Evolutionary conservation across 92 coral and sea anemone species (phyloP), one percentile per base, ranked within the genome.

Genomic region (Epizoanthus scotinus): DNA sequence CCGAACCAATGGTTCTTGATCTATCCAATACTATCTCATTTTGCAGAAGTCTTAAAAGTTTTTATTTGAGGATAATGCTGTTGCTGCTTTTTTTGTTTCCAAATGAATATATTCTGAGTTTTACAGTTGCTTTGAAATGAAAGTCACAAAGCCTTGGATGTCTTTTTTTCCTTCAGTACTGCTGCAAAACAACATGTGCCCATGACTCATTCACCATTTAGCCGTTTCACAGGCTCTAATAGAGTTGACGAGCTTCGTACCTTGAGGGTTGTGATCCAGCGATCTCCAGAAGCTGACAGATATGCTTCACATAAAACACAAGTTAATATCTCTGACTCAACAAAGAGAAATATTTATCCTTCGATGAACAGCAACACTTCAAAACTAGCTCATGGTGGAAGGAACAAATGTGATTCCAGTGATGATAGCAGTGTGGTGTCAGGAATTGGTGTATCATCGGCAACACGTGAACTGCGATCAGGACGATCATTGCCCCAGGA

Each of bases 211-310:
- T 14, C n/a, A 13, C 54, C 9, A 10, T 47, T 12, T 10, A 10
- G 14, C 52, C 52, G 17, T 47, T 9, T 15, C 52, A 10, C 14
- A 13, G 52, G n/a, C n/a, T n/a, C 52, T 47, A 47, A 47, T 47
- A 47, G 15, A 47, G 17, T 44, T 21, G 21, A 57, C 22, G 26
- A 36, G 3, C 66, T 74, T 66, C 80, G 53, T 20, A 20, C 21
- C 36, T 19, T 75, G 34, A 75, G 59, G 44, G 81, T 75, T 59
- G 81, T 75, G 55, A 38, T 75, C 14, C 57, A 59, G 52, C 54
- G 81, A 34, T 75, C 81, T 20, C 81, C 81, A 60, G 40, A 29
- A 2, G 81, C 66, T 9, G 68, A 58, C 18, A 75, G 57, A 59
- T 40, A 36, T 4, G 68, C 68, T 60, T 7, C 52, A 47, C 20